Evolutionary conservation across 2,888 invertebrate genomes (phyloP).

Genomic region (Steinernema carpocapsae): DNA sequence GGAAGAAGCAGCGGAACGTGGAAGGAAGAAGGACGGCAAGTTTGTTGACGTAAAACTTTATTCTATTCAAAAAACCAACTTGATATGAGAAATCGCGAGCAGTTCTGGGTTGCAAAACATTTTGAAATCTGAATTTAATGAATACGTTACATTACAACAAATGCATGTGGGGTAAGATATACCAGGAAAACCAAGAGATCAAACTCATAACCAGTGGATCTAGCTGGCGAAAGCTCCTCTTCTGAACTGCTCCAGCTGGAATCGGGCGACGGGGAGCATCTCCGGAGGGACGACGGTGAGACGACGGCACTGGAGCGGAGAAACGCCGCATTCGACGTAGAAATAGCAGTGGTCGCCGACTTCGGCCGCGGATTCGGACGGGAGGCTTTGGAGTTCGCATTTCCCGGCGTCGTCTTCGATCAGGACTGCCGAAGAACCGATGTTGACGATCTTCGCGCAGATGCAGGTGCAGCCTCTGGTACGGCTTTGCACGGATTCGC

Average conservation of each 20-base stretch:
- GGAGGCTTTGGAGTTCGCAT: conserved; percentile 4
- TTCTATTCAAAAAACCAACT: too few relatives aligned
- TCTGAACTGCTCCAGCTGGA: conserved; percentile 1
- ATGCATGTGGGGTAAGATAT: too few relatives aligned
- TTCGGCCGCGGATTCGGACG: not conserved
- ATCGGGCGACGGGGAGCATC: conserved; percentile 5
- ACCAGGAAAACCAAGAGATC: too few relatives aligned
- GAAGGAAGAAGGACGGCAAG: too few relatives aligned
- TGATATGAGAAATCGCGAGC: too few relatives aligned
- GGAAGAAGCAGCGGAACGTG: too few relatives aligned
- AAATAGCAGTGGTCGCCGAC: conserved; percentile 15
- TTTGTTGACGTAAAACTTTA: too few relatives aligned
- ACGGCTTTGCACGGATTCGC: not conserved
- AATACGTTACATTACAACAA: too few relatives aligned
- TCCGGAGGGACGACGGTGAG: not conserved
- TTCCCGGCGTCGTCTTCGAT: not conserved
- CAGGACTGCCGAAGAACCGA: not conserved
- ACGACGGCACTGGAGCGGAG: not conserved
- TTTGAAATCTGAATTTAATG: too few relatives aligned
- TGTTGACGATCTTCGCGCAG: conserved; percentile 15
- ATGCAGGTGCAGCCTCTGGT: not conserved
- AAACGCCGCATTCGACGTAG: not conserved
- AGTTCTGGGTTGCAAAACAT: too few relatives aligned
- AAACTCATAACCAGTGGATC: too few relatives aligned
- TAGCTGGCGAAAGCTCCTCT: not conserved